Percentiles rank a stretch among this genome's conserved stretches.
These are phyloP conservation scores for Pristionchus pacificus DNA, from an alignment of 1,140 invertebrate species.

Conservation along the genomic window DNA sequence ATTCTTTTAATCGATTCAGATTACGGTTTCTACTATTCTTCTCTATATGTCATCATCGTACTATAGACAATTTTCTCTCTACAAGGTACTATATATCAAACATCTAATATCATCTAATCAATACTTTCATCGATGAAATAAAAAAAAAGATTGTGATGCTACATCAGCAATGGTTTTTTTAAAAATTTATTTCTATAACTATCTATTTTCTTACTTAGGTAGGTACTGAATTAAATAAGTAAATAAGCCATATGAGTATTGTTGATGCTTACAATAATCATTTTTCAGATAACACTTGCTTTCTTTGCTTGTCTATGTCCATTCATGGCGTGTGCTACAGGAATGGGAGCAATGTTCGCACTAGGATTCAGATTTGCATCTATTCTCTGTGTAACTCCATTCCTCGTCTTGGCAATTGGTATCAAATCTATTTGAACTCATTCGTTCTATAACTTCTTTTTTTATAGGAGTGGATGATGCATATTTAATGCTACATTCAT, in stretches of 20 bases:
- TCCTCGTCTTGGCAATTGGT: constrained; percentile 40
- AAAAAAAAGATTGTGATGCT: no score
- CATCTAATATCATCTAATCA: constrained; percentile 3
- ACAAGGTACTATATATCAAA: not conserved
- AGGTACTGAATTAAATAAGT: not conserved
- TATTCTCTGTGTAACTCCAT: constrained; percentile 40
- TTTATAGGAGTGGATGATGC: constrained; percentile 36
- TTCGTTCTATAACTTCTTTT: not conserved
- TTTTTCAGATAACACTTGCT: constrained; percentile 33
- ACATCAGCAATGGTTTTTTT: not conserved
- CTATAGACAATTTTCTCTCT: constrained; percentile 8
- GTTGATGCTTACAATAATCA: constrained; percentile 8
- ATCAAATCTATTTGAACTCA: not conserved
- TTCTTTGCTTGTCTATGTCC: constrained; percentile 41
- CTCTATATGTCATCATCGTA: not conserved
- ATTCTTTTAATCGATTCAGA: not conserved
- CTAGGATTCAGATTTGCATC: constrained; percentile 37
- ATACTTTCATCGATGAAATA: no score
- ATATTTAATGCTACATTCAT: constrained; percentile 40
- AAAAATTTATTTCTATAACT: not conserved
- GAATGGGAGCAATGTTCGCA: constrained; percentile 35
- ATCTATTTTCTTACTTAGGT: not conserved
- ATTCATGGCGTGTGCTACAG: constrained; percentile 42
- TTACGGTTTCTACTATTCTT: not conserved
- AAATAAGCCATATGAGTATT: not conserved